A percentile compares a stretch with the other conserved stretches of the same genome.
phyloP scores from a whole-genome alignment of 2,797 vertebrate species.

The Ptychadena robeensis region DNA sequence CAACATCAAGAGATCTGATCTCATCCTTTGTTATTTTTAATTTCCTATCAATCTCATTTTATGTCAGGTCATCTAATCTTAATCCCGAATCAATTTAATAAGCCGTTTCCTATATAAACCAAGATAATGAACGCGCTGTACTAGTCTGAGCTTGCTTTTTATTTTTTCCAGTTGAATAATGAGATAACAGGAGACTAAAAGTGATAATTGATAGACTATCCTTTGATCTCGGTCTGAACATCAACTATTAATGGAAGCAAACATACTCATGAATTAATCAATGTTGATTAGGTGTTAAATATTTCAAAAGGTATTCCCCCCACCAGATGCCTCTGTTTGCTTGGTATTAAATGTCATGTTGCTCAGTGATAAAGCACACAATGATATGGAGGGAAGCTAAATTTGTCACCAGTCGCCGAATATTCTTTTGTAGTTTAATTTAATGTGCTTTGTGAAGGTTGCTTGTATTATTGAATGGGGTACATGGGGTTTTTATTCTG shows the following conservation, averaged over 20 bases:
- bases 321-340: conserved; percentile 8
- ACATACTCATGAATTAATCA: conserved; percentile 31
- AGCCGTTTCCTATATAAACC: not conserved
- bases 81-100: not conserved
- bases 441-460: not conserved
- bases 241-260: conserved; percentile 33
- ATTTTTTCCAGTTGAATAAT: not conserved
- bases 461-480: not conserved
- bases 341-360: conserved; percentile 21
- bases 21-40: not conserved
- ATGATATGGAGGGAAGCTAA: not conserved
- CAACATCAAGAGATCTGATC: not conserved
- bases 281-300: conserved; percentile 22
- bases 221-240: conserved; percentile 21
- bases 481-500: not conserved
- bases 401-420: conserved; percentile 5
- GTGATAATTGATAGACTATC: conserved; percentile 32
- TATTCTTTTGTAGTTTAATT: not conserved
- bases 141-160: not conserved
- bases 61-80: not conserved
- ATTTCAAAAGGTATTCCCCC: conserved; percentile 26
- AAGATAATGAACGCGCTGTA: not conserved
- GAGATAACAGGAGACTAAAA: not conserved
- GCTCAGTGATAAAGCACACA: conserved; percentile 18
- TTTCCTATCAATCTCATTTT: not conserved